Conservation (phyloP, 2,888 invertebrate genomes). For the Pristionchus entomophagus region DNA sequence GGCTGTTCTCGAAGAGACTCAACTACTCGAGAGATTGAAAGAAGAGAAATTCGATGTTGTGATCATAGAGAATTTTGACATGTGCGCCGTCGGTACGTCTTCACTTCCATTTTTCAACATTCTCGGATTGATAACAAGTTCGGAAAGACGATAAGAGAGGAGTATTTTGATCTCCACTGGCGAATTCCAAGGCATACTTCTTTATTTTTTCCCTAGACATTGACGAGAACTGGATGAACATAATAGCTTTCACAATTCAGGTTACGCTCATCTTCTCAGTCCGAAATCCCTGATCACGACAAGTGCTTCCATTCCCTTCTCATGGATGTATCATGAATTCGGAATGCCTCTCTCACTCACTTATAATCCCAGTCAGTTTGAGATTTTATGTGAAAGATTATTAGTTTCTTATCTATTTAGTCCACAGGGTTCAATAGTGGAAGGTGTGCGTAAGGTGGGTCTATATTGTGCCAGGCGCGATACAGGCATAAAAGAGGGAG, state of each 20-base stretch:
- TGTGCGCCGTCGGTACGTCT: not conserved
- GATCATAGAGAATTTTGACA: constrained; percentile 7
- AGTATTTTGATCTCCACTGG: too few species aligned
- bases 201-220: too few species aligned
- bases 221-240: too few species aligned
- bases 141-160: not conserved
- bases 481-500: not conserved
- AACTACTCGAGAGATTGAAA: constrained; percentile 9
- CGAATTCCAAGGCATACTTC: too few species aligned
- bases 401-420: not conserved
- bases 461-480: not conserved
- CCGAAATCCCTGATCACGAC: constrained; percentile 6
- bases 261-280: not conserved
- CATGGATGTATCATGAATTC: constrained; percentile 15
- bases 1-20: not conserved
- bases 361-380: constrained; percentile 24
- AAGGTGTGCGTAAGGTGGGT: too few species aligned
- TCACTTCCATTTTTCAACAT: too few species aligned
- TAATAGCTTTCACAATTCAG: not conserved
- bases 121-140: not conserved
- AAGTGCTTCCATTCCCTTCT: not conserved
- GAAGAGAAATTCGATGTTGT: not conserved
- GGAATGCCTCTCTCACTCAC: constrained; percentile 2
- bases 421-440: not conserved
- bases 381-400: not conserved